Evolutionary conservation across 2,888 invertebrate genomes (phyloP), one percentile per base, ranked within the genome.

Genomic region (Hirtodrosophila trivittata): DNA sequence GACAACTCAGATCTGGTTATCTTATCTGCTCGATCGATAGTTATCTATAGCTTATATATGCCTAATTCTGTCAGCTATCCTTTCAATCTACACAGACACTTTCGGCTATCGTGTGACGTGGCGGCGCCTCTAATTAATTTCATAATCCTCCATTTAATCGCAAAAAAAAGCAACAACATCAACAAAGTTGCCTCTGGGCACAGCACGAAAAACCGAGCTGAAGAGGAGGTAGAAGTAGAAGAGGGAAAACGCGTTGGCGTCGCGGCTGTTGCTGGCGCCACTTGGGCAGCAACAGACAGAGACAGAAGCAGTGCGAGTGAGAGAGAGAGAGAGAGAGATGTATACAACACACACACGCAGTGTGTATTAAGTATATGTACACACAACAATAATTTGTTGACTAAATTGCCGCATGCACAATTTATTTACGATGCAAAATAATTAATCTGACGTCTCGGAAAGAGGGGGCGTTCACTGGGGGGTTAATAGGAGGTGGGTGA

Each of bases 381-480:
- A 55, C 46, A 50, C 37, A 37, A 51, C 46, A 66, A 49, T 77
- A 77, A 69, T 75, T 77, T 73, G 77, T 77, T 73, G 65, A 66
- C 74, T 60, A 74, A 75, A 74, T 75, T 75, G 74, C 73, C 64
- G 67, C 67, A 72, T 71, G 67, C 63, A 76, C 77, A 74, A 76
- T 76, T 75, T 66, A 73, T 73, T 73, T 73, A 63, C 62, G 62
- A 75, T 71, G 75, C 76, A 76, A 75, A 75, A 76, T 76, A 66
- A 74, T 74, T 74, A 71, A 74, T 66, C 73, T 66, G 72, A 71
- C 66, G 39, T 54, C 60, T 43, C 1, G 7, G 8, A 4, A 9
- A 16, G 37, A 43, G 18, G 26, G 6, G 14, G 30, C 5, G 25
- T 9, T 14, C 35, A 35, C 5, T 14, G 32, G 13, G 13, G 26